These are phyloP conservation scores for Labrus mixtus DNA, from an alignment of 2,113 vertebrate species.

Conservation along the genomic window DNA sequence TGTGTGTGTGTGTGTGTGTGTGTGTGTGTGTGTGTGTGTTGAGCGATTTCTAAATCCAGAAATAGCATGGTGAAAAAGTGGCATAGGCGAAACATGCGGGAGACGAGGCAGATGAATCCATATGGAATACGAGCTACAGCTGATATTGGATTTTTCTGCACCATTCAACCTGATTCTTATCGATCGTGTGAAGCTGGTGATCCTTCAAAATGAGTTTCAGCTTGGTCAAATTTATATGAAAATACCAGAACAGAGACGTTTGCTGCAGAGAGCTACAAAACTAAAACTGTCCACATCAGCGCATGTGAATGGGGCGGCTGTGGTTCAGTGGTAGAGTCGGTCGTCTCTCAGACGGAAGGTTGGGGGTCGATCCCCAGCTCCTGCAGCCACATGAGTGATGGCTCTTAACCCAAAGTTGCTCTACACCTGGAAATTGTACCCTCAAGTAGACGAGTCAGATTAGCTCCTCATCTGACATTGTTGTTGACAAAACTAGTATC, in stretches of 20 bases:
- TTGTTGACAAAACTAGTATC: no score
- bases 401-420: no score
- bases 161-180: background rate
- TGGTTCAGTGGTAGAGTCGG: no score
- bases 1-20: conserved; percentile 44
- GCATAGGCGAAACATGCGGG: conserved; percentile 3
- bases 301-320: no score
- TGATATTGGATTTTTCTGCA: background rate
- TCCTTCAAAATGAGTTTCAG: background rate
- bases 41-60: conserved; percentile 41
- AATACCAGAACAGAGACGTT: background rate
- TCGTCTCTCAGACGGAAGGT: no score
- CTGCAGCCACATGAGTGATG: no score
- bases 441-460: no score
- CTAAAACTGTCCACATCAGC: no score
- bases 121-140: background rate
- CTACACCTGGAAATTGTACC: no score
- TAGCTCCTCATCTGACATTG: no score
- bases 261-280: background rate
- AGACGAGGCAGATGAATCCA: conserved; percentile 5
- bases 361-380: no score
- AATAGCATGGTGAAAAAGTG: conserved; percentile 22
- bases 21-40: conserved; percentile 25
- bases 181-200: background rate
- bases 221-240: background rate